Evolutionary conservation across 2,888 invertebrate species (phyloP).

Genomic region (Fragum whitleyi): DNA sequence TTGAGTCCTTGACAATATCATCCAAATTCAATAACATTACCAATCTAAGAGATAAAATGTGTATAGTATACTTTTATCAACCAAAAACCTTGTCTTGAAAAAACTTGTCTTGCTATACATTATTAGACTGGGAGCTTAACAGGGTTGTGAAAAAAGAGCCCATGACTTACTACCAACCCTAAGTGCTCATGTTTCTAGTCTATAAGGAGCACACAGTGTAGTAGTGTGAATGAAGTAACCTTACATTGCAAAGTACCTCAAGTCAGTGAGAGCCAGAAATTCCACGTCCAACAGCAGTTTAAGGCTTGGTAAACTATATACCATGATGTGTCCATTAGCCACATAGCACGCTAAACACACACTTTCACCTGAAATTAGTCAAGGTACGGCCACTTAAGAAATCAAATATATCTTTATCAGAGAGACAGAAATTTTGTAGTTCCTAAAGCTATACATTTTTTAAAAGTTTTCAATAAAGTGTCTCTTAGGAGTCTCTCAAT

Average conservation of each 20-base stretch:
- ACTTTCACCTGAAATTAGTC: slow-evolving; percentile 92
- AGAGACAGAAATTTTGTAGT: no score
- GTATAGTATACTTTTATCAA: no score
- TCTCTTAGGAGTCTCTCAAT: no score
- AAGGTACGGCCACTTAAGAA: background rate
- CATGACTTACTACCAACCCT: background rate
- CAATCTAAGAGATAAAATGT: no score
- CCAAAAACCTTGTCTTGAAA: no score
- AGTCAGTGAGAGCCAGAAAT: slow-evolving; percentile 96
- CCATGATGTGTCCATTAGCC: slow-evolving; percentile 96
- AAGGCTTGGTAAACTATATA: slow-evolving; percentile 98
- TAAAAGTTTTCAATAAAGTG: no score
- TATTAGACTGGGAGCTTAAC: no score
- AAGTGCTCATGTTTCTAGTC: slow-evolving; percentile 15
- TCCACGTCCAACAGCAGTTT: slow-evolving; percentile 96
- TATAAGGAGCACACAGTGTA: slow-evolving; percentile 8
- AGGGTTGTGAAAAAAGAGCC: background rate
- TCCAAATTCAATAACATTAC: no score
- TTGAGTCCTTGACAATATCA: no score
- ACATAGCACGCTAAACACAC: slow-evolving; percentile 97
- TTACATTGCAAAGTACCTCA: slow-evolving; percentile 86
- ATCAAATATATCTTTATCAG: no score
- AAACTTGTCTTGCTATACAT: no score
- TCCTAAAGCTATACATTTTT: no score
- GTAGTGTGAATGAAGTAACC: slow-evolving; percentile 6